Percentiles rank a stretch among this genome's conserved stretches.
These are phyloP conservation scores for Belgica antarctica DNA, from an alignment of 2,888 invertebrate species.

Conservation along the genomic window DNA sequence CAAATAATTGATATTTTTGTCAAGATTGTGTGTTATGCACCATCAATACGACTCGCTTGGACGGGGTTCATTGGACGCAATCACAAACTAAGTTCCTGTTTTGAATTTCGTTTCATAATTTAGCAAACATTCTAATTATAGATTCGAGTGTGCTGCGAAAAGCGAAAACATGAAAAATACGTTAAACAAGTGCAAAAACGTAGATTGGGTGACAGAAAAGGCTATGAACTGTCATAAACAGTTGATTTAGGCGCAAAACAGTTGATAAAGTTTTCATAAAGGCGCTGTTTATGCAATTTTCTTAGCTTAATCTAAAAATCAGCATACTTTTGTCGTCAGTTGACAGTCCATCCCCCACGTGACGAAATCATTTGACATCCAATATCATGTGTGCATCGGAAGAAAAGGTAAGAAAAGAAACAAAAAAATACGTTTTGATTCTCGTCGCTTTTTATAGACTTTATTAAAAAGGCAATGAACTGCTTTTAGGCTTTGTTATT, in stretches of 20 bases:
- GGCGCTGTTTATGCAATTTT: background rate
- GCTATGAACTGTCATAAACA: too few relatives aligned
- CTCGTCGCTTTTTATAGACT: slow-evolving; percentile 35
- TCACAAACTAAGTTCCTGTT: too few relatives aligned
- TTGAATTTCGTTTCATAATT: too few relatives aligned
- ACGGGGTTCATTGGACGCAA: too few relatives aligned
- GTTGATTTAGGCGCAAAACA: background rate
- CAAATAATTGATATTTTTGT: slow-evolving; percentile 19
- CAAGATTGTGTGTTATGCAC: slow-evolving; percentile 12
- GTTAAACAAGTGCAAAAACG: too few relatives aligned
- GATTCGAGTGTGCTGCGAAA: too few relatives aligned
- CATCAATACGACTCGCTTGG: background rate
- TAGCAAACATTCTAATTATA: too few relatives aligned
- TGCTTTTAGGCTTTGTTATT: slow-evolving; percentile 42
- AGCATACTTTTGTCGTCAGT: background rate
- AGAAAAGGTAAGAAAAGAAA: background rate
- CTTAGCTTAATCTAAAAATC: background rate
- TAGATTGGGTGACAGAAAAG: too few relatives aligned
- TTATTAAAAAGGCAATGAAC: slow-evolving; percentile 40
- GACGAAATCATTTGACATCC: background rate
- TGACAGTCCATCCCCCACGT: too few relatives aligned
- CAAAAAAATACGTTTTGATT: background rate
- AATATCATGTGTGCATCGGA: background rate
- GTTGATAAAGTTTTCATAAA: background rate
- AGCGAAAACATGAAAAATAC: too few relatives aligned